Percentiles rank a stretch among this genome's conserved stretches.
Conservation (phyloP, 2,797 vertebrate species). For the Gadopsis bispinosus region DNA sequence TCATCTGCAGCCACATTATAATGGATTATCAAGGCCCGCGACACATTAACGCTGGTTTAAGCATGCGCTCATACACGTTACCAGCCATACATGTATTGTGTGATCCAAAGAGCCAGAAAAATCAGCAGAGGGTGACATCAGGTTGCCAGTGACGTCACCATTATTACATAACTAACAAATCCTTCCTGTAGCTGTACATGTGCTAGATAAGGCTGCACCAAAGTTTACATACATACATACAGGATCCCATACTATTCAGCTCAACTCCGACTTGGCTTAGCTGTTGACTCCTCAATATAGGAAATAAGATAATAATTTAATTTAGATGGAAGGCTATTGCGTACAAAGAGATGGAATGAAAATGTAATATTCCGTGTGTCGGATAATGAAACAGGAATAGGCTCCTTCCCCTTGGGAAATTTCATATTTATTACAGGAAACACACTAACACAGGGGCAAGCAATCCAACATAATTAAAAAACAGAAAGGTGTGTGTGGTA, state of each 20-base stretch:
- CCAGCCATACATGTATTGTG: slow-evolving; percentile 38
- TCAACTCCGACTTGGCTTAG: slow-evolving; percentile 36
- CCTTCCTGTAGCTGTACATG: slow-evolving; percentile 41
- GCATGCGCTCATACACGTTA: slow-evolving; percentile 5
- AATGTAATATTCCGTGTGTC: slow-evolving; percentile 56
- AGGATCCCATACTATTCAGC: slow-evolving; percentile 22
- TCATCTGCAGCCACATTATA: slow-evolving; percentile 31
- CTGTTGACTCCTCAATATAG: slow-evolving; percentile 41
- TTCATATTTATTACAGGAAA: slow-evolving; percentile 70
- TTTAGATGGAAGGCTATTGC: slow-evolving; percentile 56
- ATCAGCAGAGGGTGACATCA: slow-evolving; percentile 52
- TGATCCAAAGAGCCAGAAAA: slow-evolving; percentile 59
- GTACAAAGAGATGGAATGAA: slow-evolving; percentile 56
- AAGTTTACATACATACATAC: slow-evolving; percentile 39
- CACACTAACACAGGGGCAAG: slow-evolving; percentile 36
- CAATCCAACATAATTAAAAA: slow-evolving; percentile 63
- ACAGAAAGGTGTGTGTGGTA: slow-evolving; percentile 31
- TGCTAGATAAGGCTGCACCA: slow-evolving; percentile 34
- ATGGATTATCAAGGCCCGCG: slow-evolving; percentile 21
- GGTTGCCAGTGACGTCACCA: slow-evolving; percentile 53
- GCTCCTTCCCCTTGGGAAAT: slow-evolving; percentile 69
- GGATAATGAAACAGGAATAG: slow-evolving; percentile 66
- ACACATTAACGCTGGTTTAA: slow-evolving; percentile 13
- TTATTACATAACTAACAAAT: slow-evolving; percentile 73
- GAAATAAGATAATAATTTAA: slow-evolving; percentile 55